Evolutionary conservation across 2,888 invertebrate species (phyloP).

Genomic region (Tortricodes alternella): DNA sequence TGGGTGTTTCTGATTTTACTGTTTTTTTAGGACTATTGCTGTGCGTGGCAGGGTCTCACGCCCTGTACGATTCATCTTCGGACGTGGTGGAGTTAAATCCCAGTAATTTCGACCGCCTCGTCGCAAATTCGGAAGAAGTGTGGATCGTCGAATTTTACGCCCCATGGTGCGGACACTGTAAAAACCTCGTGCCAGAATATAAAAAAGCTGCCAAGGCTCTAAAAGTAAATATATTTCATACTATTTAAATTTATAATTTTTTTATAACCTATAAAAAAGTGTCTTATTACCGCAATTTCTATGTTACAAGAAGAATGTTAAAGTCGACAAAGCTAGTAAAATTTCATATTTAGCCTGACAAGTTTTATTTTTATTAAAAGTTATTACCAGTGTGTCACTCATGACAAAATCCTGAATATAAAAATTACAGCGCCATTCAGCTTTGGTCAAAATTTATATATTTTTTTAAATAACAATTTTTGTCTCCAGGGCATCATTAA

Average conservation of each 20-base stretch:
- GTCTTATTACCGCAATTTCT: not conserved
- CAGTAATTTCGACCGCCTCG: constrained; percentile 92
- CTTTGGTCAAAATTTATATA: not conserved
- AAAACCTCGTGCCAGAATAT: constrained; percentile 95
- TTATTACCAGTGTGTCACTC: no score
- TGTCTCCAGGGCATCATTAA: constrained; percentile 91
- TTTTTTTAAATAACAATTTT: not conserved
- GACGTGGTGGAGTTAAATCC: constrained; percentile 94
- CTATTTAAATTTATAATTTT: no score
- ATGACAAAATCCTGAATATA: no score
- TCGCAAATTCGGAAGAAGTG: constrained; percentile 91
- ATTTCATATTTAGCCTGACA: no score
- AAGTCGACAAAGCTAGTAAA: no score
- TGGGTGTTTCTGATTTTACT: constrained; percentile 37
- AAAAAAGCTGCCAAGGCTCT: constrained; percentile 95
- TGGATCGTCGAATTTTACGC: constrained; percentile 99
- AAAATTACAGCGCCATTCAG: no score
- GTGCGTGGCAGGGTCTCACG: constrained; percentile 58
- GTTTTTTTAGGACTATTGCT: constrained; percentile 66
- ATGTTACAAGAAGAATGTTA: no score
- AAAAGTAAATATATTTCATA: constrained; percentile 89
- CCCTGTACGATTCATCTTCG: constrained; percentile 86
- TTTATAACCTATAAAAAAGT: not conserved
- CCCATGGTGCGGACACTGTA: constrained; percentile 98
- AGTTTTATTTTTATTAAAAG: no score